These are phyloP conservation scores for Penaeus indicus DNA, from an alignment of 1,140 invertebrate genomes.

Conservation along the genomic window DNA sequence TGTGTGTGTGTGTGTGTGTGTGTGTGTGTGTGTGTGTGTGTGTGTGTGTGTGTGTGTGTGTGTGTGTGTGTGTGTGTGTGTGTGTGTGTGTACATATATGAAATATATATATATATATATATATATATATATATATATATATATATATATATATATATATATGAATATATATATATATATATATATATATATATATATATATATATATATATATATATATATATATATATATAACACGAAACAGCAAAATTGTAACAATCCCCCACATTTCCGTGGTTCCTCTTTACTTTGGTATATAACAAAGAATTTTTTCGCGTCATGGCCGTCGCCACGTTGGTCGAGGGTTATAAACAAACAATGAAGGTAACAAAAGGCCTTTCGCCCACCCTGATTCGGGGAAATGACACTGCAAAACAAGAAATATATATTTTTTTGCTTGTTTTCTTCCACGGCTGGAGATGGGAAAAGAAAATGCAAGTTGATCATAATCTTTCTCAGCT, in stretches of 20 bases:
- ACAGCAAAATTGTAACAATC: slow-evolving; percentile 3
- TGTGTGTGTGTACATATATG: not conserved
- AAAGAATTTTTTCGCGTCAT: slow-evolving; percentile 39
- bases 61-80: not conserved
- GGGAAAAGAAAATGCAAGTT: no score
- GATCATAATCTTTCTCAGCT: no score
- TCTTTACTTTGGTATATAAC: slow-evolving; percentile 41
- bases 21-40: not conserved
- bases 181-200: not conserved
- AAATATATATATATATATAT: not conserved
- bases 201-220: slow-evolving; percentile 23
- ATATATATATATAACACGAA: slow-evolving; percentile 19
- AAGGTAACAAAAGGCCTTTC: slow-evolving; percentile 51
- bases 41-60: not conserved
- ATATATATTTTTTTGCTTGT: slow-evolving; percentile 9
- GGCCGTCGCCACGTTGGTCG: not conserved
- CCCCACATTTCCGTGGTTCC: slow-evolving; percentile 30
- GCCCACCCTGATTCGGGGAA: slow-evolving; percentile 31
- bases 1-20: not conserved
- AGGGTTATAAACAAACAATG: slow-evolving; percentile 59
- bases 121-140: not conserved
- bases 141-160: not conserved
- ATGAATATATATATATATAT: slow-evolving; percentile 3
- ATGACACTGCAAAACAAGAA: not conserved
- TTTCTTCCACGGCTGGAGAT: not conserved